Evolutionary conservation across 2,797 vertebrate species (phyloP).

Genomic region (Tangara arthus): DNA sequence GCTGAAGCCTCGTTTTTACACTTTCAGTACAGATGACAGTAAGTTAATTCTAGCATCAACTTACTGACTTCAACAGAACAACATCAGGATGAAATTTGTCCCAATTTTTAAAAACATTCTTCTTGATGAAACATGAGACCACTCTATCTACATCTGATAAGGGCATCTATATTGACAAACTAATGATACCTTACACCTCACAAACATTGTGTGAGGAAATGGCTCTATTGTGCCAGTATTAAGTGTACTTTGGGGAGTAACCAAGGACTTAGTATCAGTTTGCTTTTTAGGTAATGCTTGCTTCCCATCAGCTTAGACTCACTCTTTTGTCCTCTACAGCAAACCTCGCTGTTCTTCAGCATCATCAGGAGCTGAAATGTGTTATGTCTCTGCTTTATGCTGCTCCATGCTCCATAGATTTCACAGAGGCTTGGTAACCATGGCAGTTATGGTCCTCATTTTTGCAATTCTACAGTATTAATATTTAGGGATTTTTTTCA

Average conservation of each 20-base stretch:
- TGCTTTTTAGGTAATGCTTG: neutral
- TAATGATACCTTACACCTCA: neutral
- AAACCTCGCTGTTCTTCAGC: neutral
- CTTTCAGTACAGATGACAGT: neutral
- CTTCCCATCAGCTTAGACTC: neutral
- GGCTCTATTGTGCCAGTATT: neutral
- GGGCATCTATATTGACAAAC: neutral
- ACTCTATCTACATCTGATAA: neutral
- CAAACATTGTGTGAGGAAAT: neutral
- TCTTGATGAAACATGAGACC: neutral
- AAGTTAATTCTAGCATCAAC: neutral
- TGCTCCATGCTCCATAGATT: neutral
- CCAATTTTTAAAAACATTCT: neutral
- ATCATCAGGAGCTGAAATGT: neutral
- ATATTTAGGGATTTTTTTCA: neutral
- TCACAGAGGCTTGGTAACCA: neutral
- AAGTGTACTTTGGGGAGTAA: neutral
- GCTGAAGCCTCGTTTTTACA: neutral
- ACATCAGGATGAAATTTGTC: neutral
- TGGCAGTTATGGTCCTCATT: neutral
- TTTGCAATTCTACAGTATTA: neutral
- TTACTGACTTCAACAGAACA: neutral
- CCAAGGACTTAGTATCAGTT: neutral
- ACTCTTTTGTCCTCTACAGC: constrained; percentile 28
- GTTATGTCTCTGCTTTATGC: neutral